phyloP scores from a whole-genome alignment of 2,888 invertebrate genomes.

The Fragum fragum region DNA sequence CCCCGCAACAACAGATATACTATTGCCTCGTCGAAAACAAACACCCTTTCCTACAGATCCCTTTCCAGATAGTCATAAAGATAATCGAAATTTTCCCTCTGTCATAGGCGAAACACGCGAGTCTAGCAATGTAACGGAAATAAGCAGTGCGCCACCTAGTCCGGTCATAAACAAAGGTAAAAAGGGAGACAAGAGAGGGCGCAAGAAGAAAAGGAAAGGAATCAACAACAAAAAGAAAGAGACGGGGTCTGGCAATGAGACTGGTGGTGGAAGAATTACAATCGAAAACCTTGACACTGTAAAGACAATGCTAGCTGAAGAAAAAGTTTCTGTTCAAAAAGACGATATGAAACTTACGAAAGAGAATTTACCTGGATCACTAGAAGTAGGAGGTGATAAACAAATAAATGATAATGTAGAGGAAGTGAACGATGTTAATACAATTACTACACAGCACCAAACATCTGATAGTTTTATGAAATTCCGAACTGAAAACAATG shows the following conservation, averaged over 20 bases:
- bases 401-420: too few relatives aligned
- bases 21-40: conserved; percentile 52
- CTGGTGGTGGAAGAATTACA: conserved; percentile 11
- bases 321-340: not conserved
- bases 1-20: conserved; percentile 37
- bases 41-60: conserved; percentile 8
- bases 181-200: not conserved
- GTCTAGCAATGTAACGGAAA: not conserved
- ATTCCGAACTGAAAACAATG: conserved; percentile 7
- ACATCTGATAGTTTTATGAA: not conserved
- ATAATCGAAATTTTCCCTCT: not conserved
- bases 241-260: not conserved
- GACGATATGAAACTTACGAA: not conserved
- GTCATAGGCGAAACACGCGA: not conserved
- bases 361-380: not conserved
- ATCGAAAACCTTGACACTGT: not conserved
- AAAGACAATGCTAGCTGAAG: not conserved
- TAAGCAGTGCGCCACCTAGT: not conserved
- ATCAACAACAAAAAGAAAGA: not conserved
- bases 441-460: not conserved
- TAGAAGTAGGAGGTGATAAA: too few relatives aligned
- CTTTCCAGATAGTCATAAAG: not conserved
- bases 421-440: too few relatives aligned
- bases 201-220: not conserved
- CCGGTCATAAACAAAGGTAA: not conserved